Percentiles rank a stretch among this genome's conserved stretches.
Conservation (phyloP, 2,113 vertebrate genomes). For the Arothron firmamentum region DNA sequence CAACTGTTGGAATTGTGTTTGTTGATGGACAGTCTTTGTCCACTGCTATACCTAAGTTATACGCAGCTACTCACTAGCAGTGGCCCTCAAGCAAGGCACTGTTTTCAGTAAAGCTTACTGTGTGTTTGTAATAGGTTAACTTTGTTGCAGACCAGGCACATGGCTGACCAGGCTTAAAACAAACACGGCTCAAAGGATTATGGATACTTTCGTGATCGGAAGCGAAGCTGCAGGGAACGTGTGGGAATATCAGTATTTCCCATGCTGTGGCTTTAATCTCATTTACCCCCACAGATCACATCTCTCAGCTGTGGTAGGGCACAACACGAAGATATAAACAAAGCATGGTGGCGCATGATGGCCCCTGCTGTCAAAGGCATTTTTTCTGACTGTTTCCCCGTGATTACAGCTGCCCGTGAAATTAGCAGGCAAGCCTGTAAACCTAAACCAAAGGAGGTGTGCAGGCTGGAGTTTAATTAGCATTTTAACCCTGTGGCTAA, state of each 20-base stretch:
- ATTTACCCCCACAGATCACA: slow-evolving; percentile 22
- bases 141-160: slow-evolving; percentile 42
- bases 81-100: slow-evolving; percentile 7
- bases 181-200: slow-evolving; percentile 65
- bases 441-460: slow-evolving; percentile 42
- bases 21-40: neutral
- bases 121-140: slow-evolving; percentile 48
- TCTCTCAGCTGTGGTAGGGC: neutral
- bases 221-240: slow-evolving; percentile 31
- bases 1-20: neutral
- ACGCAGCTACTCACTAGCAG: slow-evolving; percentile 4
- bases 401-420: slow-evolving; percentile 62
- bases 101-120: slow-evolving; percentile 21
- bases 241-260: slow-evolving; percentile 64
- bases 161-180: slow-evolving; percentile 56
- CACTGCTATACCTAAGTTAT: slow-evolving; percentile 1
- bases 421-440: slow-evolving; percentile 62
- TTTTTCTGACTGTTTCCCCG: slow-evolving; percentile 30
- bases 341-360: slow-evolving; percentile 24
- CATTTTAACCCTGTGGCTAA: slow-evolving; percentile 62
- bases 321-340: slow-evolving; percentile 28
- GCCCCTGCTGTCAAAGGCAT: slow-evolving; percentile 16
- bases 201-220: slow-evolving; percentile 38
- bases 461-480: slow-evolving; percentile 61
- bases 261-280: slow-evolving; percentile 38